Conservation (phyloP, 2,888 invertebrate species). For the Drosophila greeni region DNA sequence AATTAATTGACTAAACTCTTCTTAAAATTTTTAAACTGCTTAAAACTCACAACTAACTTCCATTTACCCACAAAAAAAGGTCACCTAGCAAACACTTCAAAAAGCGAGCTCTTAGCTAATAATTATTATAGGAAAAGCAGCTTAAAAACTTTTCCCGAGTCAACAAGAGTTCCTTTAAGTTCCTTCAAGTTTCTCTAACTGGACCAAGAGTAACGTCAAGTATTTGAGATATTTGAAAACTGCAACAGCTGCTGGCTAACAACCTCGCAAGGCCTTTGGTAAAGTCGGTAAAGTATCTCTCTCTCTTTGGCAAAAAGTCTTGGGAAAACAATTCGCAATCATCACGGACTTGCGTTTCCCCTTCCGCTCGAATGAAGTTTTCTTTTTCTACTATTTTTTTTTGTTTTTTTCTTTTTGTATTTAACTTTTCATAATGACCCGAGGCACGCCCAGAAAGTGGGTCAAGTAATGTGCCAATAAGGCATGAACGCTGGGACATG, state of each 20-base stretch:
- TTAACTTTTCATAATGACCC: slow-evolving; percentile 51
- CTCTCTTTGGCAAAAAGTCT: slow-evolving; percentile 44
- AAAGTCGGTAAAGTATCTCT: slow-evolving; percentile 31
- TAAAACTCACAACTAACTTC: neutral
- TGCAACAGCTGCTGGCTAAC: slow-evolving; percentile 46
- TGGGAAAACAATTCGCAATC: slow-evolving; percentile 43
- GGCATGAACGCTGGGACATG: slow-evolving; percentile 33
- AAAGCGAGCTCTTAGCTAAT: neutral
- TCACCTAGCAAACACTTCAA: neutral
- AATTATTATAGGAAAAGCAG: neutral
- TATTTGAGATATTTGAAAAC: slow-evolving; percentile 43
- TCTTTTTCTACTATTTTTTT: slow-evolving; percentile 4
- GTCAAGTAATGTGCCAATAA: slow-evolving; percentile 66
- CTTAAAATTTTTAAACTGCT: neutral
- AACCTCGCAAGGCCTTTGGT: slow-evolving; percentile 8
- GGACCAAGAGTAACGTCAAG: slow-evolving; percentile 12
- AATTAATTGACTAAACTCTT: neutral
- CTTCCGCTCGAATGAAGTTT: slow-evolving; percentile 39
- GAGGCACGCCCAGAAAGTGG: slow-evolving; percentile 49
- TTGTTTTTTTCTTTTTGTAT: neutral
- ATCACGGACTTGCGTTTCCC: slow-evolving; percentile 8
- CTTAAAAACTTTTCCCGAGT: neutral
- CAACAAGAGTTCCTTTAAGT: neutral
- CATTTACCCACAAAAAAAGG: neutral
- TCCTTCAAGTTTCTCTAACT: slow-evolving; percentile 3